These are phyloP conservation scores for Netta rufina DNA, from an alignment of 2,797 vertebrate species.

Conservation along the genomic window DNA sequence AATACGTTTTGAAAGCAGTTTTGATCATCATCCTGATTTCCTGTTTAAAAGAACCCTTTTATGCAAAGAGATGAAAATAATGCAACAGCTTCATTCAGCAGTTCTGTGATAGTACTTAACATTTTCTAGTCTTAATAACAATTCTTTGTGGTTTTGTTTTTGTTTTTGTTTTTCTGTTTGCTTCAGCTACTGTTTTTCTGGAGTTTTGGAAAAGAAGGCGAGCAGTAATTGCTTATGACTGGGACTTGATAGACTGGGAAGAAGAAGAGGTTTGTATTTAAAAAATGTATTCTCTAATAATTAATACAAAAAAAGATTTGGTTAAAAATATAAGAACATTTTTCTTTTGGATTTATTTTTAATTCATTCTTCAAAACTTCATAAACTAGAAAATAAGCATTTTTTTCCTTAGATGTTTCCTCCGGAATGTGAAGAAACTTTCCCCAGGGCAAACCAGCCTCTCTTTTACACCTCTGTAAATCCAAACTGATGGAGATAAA, in stretches of 20 bases:
- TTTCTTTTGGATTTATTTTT: not conserved
- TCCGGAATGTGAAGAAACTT: not conserved
- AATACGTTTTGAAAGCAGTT: conserved; percentile 22
- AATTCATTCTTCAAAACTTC: not conserved
- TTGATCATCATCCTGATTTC: conserved; percentile 45
- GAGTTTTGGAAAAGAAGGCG: conserved; percentile 95
- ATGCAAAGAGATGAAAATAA: conserved; percentile 21
- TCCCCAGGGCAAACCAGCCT: not conserved
- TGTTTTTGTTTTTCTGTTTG: conserved; percentile 51
- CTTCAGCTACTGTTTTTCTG: conserved; percentile 90
- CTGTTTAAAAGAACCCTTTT: conserved; percentile 21
- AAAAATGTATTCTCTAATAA: not conserved
- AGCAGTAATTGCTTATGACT: conserved; percentile 93
- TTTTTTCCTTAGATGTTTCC: not conserved
- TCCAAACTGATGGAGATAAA: not conserved
- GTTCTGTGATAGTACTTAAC: not conserved
- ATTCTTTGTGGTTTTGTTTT: not conserved
- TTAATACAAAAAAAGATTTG: not conserved
- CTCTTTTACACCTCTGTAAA: not conserved
- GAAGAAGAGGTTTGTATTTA: conserved; percentile 89
- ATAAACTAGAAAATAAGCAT: not conserved
- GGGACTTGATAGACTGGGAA: conserved; percentile 96
- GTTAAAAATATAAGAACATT: not conserved
- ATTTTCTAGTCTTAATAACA: conserved; percentile 31
- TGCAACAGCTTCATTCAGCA: conserved; percentile 4